Conservation (phyloP, 2,888 invertebrate species). For the Drosophila austrosaltans region DNA sequence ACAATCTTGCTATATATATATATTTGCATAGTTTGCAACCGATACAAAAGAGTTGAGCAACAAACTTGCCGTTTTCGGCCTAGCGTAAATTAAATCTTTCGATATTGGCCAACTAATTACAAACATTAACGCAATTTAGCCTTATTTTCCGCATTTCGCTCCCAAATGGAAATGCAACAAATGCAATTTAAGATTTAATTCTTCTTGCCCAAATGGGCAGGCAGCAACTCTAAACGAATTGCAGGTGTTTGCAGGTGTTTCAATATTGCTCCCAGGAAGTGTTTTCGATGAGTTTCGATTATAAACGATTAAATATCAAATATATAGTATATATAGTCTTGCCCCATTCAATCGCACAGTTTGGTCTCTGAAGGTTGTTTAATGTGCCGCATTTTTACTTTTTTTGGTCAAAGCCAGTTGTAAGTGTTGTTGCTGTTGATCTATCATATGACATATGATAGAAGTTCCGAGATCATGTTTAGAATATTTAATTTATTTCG, state of each 20-base stretch:
- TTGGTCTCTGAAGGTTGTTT: background rate
- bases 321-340: conserved; percentile 22
- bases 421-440: conserved; percentile 16
- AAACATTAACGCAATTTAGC: conserved; percentile 70
- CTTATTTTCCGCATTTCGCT: conserved; percentile 26
- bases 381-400: conserved; percentile 52
- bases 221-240: background rate
- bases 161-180: conserved; percentile 14
- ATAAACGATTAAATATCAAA: conserved; percentile 20
- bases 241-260: conserved; percentile 77
- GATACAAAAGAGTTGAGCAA: conserved; percentile 71
- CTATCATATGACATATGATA: conserved; percentile 2
- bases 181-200: conserved; percentile 58
- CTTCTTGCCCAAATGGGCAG: conserved; percentile 65
- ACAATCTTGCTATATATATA: conserved; percentile 21
- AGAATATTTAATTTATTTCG: conserved; percentile 6
- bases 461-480: conserved; percentile 9
- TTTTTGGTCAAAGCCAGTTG: conserved; percentile 53
- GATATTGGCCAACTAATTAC: conserved; percentile 74
- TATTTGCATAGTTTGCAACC: conserved; percentile 67
- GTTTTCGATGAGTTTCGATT: conserved; percentile 60
- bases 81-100: conserved; percentile 60
- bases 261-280: conserved; percentile 59
- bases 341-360: background rate
- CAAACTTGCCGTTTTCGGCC: conserved; percentile 64